A percentile compares a stretch with the other conserved stretches of the same genome.
phyloP scores from a whole-genome alignment of 2,888 invertebrate species.

The Eilema griseolum region DNA sequence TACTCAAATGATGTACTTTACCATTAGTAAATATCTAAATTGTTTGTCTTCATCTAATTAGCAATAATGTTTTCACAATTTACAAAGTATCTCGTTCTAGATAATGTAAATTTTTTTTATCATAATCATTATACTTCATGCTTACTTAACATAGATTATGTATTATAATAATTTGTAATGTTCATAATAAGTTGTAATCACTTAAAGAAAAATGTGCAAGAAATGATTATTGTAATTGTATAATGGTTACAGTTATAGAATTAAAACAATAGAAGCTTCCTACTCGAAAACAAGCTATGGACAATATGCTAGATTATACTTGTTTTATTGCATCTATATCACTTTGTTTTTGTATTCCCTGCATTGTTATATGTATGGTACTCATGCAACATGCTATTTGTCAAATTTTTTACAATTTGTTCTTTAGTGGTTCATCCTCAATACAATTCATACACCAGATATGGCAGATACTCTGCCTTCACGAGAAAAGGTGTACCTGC shows the following conservation, averaged over 20 bases:
- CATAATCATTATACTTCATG: neutral
- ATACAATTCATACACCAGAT: neutral
- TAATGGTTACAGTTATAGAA: neutral
- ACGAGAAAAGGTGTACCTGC: too few species aligned
- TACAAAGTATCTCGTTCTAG: neutral
- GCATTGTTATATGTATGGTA: neutral
- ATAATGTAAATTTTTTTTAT: neutral
- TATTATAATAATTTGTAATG: neutral
- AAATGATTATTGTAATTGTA: neutral
- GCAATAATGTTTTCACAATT: neutral
- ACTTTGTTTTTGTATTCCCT: neutral
- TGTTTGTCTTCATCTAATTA: neutral
- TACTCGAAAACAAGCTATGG: neutral
- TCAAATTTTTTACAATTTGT: neutral
- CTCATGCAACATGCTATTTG: neutral
- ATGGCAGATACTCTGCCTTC: too few species aligned
- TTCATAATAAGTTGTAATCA: too few species aligned
- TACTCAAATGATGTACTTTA: neutral
- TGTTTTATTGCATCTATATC: too few species aligned
- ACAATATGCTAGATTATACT: neutral
- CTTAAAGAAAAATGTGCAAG: neutral
- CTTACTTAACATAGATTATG: conserved; percentile 4
- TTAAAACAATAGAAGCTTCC: neutral
- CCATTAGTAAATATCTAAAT: neutral
- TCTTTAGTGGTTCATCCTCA: neutral